phyloP scores from a whole-genome alignment of 2,113 vertebrate species.

The Zosterops japonicus region DNA sequence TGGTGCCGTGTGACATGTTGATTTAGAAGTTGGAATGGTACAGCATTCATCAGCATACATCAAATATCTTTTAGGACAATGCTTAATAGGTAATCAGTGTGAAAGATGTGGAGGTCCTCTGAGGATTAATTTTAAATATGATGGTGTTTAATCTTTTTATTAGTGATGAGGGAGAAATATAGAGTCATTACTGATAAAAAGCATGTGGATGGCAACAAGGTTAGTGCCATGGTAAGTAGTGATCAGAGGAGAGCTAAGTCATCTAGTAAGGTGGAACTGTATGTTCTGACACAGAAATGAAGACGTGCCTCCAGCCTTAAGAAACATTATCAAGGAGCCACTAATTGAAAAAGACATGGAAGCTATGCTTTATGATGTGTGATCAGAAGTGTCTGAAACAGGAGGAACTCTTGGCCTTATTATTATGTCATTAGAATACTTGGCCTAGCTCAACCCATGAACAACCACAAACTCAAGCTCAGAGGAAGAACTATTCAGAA shows the following conservation, averaged over 20 bases:
- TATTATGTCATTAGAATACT: neutral
- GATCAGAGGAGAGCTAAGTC: neutral
- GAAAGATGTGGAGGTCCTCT: neutral
- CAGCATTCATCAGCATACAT: neutral
- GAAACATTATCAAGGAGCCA: neutral
- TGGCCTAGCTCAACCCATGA: neutral
- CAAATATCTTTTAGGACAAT: neutral
- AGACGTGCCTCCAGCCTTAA: neutral
- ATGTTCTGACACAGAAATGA: neutral
- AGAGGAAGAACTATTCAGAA: neutral
- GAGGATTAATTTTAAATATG: neutral
- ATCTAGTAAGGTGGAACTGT: neutral
- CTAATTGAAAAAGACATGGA: neutral
- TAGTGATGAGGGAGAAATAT: neutral
- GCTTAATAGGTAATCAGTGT: neutral
- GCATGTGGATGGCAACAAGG: neutral
- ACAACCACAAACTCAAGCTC: neutral
- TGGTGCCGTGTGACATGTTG: neutral
- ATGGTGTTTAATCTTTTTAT: slow-evolving; percentile 36
- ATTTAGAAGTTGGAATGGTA: neutral
- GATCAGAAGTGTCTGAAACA: neutral
- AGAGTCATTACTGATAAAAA: neutral
- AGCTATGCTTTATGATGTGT: neutral
- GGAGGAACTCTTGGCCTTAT: neutral
- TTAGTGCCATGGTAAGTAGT: neutral